Evolutionary conservation across 30 jellyfish, hydroid and myxozoan genomes (phyloP), one percentile per base, ranked within the genome.

Genomic region (Phacellophora camtschatica): DNA sequence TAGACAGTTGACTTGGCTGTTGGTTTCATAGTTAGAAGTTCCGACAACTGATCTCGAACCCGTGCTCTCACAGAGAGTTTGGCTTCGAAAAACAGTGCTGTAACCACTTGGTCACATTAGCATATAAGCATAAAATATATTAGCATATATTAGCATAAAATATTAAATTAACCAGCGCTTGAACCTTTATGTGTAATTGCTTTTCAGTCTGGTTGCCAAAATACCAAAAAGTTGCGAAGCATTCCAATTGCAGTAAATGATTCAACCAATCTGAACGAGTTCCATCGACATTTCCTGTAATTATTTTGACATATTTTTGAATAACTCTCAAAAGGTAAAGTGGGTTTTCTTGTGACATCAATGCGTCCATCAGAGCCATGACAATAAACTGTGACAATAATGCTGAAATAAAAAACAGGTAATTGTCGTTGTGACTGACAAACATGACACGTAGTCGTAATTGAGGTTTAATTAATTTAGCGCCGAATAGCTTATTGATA

Each of bases 301-400:
- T n/a, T 5, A 50, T 11, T 6, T 18, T 23, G 20, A 28, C 5
- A 35, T 80, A 80, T 43, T 65, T 80, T 34, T 41, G 53, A 29
- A 80, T 53, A 12, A 48, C 4, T 32, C 70, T 66, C 54, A 50
- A 48, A 5, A 80, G 91, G 18, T 53, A 15, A 29, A 11, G 22
- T 35, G 84, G 77, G 27, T 66, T 80, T 48, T 30, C 77, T 51
- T 49, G 83, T 2, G 83, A 53, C 84, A 80, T 64, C 77, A 80
- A 16, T 3, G 34, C 39, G 20, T 66, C 84, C 75, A 54, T 65
- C 30, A 80, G 66, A 39, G 66, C 68, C 0, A 3, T 24, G 13
- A 41, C 2, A 35, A 80, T 29, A 7, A 66, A 51, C 57, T 27
- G 32, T 41, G 91, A 46, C 10, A 80, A 33, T 8, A 77, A 23